Percentiles rank a stretch among this genome's conserved stretches.
These are phyloP conservation scores for Dusona sp. DNA, from an alignment of 2,888 invertebrate species.

Conservation along the genomic window DNA sequence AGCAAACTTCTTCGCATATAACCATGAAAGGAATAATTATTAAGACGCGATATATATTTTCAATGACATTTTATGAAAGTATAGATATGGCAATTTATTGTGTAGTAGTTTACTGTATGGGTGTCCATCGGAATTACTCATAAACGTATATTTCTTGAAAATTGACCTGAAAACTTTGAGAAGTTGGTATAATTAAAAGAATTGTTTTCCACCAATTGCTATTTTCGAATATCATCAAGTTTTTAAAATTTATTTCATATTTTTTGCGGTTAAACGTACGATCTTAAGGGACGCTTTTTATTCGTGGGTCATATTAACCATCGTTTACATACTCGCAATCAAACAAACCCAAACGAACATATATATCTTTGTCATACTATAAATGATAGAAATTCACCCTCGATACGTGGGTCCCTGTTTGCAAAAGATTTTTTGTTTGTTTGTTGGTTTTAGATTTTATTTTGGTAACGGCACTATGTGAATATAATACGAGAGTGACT, in stretches of 20 bases:
- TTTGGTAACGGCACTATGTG: constrained; percentile 15
- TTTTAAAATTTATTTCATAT: neutral
- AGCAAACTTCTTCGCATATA: too few relatives aligned
- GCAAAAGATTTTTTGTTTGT: constrained; percentile 26
- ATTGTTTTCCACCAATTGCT: neutral
- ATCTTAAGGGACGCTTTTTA: neutral
- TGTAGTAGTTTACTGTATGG: too few relatives aligned
- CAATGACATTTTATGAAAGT: too few relatives aligned
- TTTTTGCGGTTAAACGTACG: neutral
- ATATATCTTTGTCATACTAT: neutral
- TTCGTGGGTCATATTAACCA: neutral
- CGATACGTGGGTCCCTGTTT: constrained; percentile 18
- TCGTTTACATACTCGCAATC: neutral
- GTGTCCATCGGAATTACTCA: too few relatives aligned
- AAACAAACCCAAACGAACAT: constrained; percentile 5
- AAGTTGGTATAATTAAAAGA: neutral
- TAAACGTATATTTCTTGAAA: neutral
- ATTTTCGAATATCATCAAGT: neutral
- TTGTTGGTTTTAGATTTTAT: constrained; percentile 6
- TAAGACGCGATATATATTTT: too few relatives aligned
- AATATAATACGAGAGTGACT: constrained; percentile 34
- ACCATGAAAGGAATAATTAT: too few relatives aligned
- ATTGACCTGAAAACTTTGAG: neutral
- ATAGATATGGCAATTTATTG: too few relatives aligned
- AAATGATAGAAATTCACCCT: neutral